These are phyloP conservation scores for Atta cephalotes DNA, from an alignment of 1,140 invertebrate species.

Conservation along the genomic window DNA sequence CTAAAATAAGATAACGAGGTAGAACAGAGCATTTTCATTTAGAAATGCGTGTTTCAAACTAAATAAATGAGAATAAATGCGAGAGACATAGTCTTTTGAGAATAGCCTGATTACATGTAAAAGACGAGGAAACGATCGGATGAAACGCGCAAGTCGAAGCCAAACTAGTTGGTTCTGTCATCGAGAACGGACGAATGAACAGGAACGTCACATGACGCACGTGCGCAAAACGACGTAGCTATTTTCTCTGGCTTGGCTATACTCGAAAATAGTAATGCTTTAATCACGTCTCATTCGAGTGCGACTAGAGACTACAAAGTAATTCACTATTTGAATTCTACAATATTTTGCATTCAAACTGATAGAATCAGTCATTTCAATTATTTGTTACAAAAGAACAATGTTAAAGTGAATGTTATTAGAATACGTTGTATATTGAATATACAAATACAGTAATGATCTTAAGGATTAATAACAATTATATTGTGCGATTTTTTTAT, in stretches of 20 bases:
- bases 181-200: constrained; percentile 6
- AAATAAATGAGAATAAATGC: not conserved
- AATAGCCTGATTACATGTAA: not conserved
- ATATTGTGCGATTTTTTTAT: not conserved
- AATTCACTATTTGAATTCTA: not conserved
- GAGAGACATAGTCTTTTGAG: not conserved
- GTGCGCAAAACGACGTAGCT: constrained; percentile 46
- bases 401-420: not conserved
- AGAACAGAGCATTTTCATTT: not conserved
- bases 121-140: not conserved
- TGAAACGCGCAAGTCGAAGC: not conserved
- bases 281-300: constrained; percentile 28
- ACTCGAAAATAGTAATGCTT: constrained; percentile 41
- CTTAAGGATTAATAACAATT: not conserved
- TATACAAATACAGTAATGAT: not conserved
- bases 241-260: constrained; percentile 48
- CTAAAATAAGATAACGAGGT: not conserved
- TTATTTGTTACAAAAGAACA: not conserved
- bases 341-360: not conserved
- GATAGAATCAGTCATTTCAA: not conserved
- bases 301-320: not conserved
- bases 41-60: not conserved
- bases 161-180: constrained; percentile 8
- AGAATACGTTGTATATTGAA: not conserved
- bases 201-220: constrained; percentile 22